Evolutionary conservation across 2,797 vertebrate genomes (phyloP), one percentile per base, ranked within the genome.

Genomic region (Lepidocolaptes lacrymiger): DNA sequence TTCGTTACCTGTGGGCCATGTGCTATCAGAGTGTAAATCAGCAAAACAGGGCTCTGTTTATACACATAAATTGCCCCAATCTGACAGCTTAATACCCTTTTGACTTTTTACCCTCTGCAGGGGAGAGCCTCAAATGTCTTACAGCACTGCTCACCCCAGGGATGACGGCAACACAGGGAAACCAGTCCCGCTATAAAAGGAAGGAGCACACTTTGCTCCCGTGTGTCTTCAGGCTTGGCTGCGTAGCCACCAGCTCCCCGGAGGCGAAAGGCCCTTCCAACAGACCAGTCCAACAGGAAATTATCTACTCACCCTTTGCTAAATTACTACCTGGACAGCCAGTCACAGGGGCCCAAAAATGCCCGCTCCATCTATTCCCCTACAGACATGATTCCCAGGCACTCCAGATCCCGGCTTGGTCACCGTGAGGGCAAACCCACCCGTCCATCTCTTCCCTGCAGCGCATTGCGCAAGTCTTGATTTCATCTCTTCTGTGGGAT

Each of bases 11-110:
- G 96, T 96, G 95, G 96, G 96, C 95, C 91, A 79, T 95, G 76
- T 84, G 88, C 95, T 97, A 97, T 97, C 97, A 86, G 93, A 61
- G 85, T 83, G 87, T 96, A 97, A 96, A 97, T 97, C 97, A 97
- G 95, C 85, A 95, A 95, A 97, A 95, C 91, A 92, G 95, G 81
- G 39, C 93, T 97, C 96, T 97, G 95, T 97, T 97, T 97, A 96
- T 97, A 91, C 83, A 88, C 94, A 96, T 97, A 97, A 96, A 97
- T 97, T 94, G 96, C 92, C 95, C 88, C 93, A 89, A 94, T 96
- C 93, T 97, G 97, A 97, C 96, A 97, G 97, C 55, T 97, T 97
- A 97, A 97, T 97, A 96, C 96, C 75, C 91, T 96, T 91, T 90
- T 96, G 96, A 97, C 96, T 97, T 95, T 97, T 97, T 97, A 95